Percentiles rank a stretch among this genome's conserved stretches.
Conservation (phyloP, 37 sponge, comb jelly and placozoan species). For the Crambe crambe region DNA sequence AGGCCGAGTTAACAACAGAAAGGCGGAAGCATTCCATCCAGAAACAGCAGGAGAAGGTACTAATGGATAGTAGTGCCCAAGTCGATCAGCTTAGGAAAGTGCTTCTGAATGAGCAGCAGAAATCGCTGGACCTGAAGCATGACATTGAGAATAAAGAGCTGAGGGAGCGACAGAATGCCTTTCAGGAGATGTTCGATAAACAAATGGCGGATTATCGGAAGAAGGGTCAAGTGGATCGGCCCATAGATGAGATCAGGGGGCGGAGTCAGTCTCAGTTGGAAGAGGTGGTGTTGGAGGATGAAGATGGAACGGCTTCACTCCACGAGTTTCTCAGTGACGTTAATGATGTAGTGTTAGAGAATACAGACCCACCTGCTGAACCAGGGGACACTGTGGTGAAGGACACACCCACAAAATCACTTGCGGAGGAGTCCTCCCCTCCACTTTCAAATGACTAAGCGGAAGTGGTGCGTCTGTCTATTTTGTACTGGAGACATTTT, state of each 20-base stretch:
- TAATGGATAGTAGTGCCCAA: conserved; percentile 18
- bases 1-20: conserved; percentile 40
- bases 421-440: neutral
- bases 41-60: conserved; percentile 37
- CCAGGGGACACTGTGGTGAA: neutral
- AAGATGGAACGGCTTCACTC: conserved; percentile 50
- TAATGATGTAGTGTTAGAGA: neutral
- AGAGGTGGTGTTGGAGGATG: conserved; percentile 63
- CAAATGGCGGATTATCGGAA: conserved; percentile 60
- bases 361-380: neutral
- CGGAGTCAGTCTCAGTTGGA: conserved; percentile 40
- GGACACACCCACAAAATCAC: conserved; percentile 4
- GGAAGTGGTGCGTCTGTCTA: neutral
- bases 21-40: conserved; percentile 41
- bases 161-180: conserved; percentile 57
- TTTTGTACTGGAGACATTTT: too few species aligned
- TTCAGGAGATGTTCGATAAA: conserved; percentile 62
- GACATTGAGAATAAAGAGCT: conserved; percentile 21
- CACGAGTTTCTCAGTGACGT: conserved; percentile 73
- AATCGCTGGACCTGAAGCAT: conserved; percentile 1
- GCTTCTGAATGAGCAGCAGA: conserved; percentile 36
- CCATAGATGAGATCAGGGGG: conserved; percentile 9
- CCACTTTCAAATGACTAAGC: neutral
- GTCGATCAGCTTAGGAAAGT: conserved; percentile 14
- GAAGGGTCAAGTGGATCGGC: conserved; percentile 44